Percentiles rank a stretch among this genome's conserved stretches.
Evolutionary conservation across 2,113 vertebrate genomes (phyloP).

Genomic region (Vidua macroura): DNA sequence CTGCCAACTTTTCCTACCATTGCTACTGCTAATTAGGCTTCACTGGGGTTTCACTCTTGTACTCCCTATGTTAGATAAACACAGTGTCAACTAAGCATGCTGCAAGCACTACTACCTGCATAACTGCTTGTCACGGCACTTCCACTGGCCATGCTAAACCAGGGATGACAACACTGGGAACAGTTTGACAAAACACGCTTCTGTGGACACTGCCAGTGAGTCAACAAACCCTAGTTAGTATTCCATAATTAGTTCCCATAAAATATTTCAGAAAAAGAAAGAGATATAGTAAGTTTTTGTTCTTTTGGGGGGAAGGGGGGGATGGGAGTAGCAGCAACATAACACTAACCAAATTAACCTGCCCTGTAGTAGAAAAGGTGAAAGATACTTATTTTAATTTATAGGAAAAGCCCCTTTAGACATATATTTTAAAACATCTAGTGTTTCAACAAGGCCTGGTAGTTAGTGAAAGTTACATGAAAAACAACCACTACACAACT

Average conservation of each 20-base stretch:
- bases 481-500: background rate
- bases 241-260: background rate
- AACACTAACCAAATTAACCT: background rate
- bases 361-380: background rate
- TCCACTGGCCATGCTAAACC: background rate
- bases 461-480: background rate
- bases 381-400: background rate
- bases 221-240: background rate
- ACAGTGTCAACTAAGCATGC: background rate
- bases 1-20: background rate
- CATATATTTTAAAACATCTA: background rate
- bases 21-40: background rate
- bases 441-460: background rate
- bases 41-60: background rate
- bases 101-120: background rate
- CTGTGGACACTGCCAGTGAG: background rate
- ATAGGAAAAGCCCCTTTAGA: background rate
- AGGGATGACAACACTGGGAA: background rate
- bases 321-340: background rate
- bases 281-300: background rate
- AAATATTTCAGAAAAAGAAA: background rate
- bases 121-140: background rate
- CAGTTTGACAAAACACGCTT: background rate
- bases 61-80: accelerated
- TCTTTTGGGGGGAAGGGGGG: accelerated